Conservation (phyloP, 2,888 invertebrate species). For the Lasius fuliginosus region DNA sequence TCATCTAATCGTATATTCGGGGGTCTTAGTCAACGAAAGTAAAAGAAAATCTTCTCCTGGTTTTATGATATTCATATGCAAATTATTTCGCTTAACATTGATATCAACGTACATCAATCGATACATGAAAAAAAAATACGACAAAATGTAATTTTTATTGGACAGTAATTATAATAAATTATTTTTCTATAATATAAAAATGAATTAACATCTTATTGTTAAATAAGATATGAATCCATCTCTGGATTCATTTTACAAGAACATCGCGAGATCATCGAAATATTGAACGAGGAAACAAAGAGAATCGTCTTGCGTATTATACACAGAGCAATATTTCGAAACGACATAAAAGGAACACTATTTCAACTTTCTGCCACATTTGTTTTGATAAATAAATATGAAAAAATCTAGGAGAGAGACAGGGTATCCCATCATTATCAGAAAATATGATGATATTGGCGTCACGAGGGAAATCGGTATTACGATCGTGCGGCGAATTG, state of each 20-base stretch:
- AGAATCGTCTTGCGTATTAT: background rate
- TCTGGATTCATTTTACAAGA: conserved; percentile 12
- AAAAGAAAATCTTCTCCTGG: background rate
- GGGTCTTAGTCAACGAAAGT: background rate
- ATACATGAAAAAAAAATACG: background rate
- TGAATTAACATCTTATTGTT: background rate
- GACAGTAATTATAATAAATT: background rate
- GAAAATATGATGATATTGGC: conserved; percentile 58
- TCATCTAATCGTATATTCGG: background rate
- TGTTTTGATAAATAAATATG: conserved; percentile 39
- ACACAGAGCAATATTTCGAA: conserved; percentile 11
- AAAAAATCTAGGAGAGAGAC: background rate
- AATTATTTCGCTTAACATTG: conserved; percentile 13
- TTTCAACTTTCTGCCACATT: conserved; percentile 54
- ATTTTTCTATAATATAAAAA: background rate
- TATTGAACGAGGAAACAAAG: background rate
- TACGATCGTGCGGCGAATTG: conserved; percentile 48
- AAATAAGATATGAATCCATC: background rate
- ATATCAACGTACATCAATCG: background rate
- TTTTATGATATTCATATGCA: background rate
- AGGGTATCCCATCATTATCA: conserved; percentile 32
- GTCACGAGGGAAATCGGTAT: conserved; percentile 56
- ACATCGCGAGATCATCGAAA: background rate
- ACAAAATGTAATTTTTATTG: background rate
- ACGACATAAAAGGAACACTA: conserved; percentile 32